Conservation (phyloP, 2,113 vertebrate species). For the Pantherophis guttatus region DNA sequence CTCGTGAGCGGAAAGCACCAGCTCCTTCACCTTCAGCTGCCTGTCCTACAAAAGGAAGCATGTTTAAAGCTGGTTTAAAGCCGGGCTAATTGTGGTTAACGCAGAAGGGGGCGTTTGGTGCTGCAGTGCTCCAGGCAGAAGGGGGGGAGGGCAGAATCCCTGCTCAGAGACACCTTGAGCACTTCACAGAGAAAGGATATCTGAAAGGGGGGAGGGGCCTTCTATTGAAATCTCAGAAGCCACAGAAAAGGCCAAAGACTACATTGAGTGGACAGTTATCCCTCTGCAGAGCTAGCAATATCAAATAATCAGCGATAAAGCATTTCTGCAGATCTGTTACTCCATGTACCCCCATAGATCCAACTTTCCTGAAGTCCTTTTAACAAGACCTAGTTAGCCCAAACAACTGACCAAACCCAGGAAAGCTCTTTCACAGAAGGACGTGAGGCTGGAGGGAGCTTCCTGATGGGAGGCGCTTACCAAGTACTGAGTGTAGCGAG, state of each 20-base stretch:
- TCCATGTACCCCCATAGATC: not conserved
- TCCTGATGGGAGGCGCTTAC: constrained; percentile 71
- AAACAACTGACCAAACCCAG: not conserved
- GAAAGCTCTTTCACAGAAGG: not conserved
- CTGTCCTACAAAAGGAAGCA: constrained; percentile 76
- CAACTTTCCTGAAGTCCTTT: not conserved
- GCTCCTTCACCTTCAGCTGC: constrained; percentile 88
- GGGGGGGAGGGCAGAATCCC: not conserved
- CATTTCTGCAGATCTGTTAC: not conserved
- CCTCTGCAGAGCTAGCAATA: not conserved
- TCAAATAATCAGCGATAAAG: not conserved
- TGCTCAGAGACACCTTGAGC: not conserved
- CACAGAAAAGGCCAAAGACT: not conserved
- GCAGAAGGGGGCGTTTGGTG: not conserved
- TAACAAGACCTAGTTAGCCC: not conserved
- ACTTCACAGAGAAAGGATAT: not conserved
- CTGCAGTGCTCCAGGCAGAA: not conserved
- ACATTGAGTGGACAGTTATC: not conserved
- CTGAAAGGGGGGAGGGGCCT: not conserved
- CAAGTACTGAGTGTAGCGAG: constrained; percentile 88
- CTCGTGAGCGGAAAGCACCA: constrained; percentile 89
- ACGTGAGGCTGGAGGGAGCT: not conserved
- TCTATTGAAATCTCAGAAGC: not conserved
- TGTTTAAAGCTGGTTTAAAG: not conserved
- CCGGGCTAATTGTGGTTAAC: not conserved